These are phyloP conservation scores for Spongilla lacustris DNA, from an alignment of 37 sponge, comb jelly and placozoan species.

Conservation along the genomic window DNA sequence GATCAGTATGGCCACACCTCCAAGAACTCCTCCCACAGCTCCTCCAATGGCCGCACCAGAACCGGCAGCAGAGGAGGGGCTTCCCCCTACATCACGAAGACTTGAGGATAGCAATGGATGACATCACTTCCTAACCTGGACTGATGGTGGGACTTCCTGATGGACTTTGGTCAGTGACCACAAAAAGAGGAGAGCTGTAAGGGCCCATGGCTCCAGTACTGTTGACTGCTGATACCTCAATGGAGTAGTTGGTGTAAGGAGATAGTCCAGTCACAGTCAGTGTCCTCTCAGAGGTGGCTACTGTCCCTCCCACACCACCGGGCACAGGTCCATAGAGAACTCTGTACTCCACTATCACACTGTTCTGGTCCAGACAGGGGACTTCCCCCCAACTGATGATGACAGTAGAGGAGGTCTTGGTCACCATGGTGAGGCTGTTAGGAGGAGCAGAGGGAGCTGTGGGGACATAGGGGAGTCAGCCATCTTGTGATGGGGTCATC, in stretches of 20 bases:
- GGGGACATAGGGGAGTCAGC: not conserved
- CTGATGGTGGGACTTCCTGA: not conserved
- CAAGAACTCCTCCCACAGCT: not conserved
- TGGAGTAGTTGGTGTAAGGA: constrained; percentile 29
- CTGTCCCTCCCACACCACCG: not conserved
- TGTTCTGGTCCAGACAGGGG: constrained; percentile 7
- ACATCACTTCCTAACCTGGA: not conserved
- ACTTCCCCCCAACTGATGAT: not conserved
- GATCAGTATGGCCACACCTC: not conserved
- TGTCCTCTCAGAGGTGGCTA: not conserved
- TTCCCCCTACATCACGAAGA: not conserved
- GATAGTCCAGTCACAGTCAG: constrained; percentile 14
- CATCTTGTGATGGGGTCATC: not conserved
- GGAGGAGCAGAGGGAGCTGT: constrained; percentile 7
- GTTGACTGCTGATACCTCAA: constrained; percentile 12
- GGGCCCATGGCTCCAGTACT: not conserved
- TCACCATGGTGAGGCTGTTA: not conserved
- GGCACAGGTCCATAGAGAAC: constrained; percentile 2
- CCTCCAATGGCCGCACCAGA: not conserved
- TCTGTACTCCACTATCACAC: constrained; percentile 3
- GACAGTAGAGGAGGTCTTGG: constrained; percentile 9
- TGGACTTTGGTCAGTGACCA: not conserved
- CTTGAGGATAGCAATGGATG: not conserved
- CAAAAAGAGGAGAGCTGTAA: not conserved
- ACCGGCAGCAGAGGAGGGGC: not conserved